phyloP scores from a whole-genome alignment of 2,888 invertebrate genomes.

The Sarcophaga rosellei region DNA sequence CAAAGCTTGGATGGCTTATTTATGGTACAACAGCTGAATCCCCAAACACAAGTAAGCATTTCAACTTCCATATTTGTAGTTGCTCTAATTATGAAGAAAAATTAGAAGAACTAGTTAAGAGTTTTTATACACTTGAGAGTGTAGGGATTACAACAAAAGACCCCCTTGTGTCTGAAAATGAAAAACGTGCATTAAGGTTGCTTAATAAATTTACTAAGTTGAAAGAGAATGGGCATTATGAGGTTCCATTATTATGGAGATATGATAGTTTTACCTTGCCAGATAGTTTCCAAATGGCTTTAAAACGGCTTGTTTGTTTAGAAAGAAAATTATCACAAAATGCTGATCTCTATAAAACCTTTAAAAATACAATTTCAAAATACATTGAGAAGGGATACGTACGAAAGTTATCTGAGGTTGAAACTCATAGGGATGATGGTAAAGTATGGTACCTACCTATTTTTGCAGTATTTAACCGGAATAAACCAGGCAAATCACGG shows the following conservation, averaged over 20 bases:
- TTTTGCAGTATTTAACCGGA: constrained; percentile 29
- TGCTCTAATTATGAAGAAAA: constrained; percentile 10
- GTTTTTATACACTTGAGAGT: constrained; percentile 51
- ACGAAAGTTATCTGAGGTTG: constrained; percentile 25
- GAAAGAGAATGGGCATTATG: constrained; percentile 22
- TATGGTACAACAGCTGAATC: constrained; percentile 17
- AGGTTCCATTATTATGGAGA: constrained; percentile 32
- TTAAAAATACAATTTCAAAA: constrained; percentile 38
- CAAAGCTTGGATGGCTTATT: constrained; percentile 40
- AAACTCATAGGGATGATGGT: constrained; percentile 11
- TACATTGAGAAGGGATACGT: constrained; percentile 39
- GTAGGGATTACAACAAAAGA: constrained; percentile 43
- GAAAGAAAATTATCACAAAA: constrained; percentile 26
- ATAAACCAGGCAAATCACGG: constrained; percentile 47
- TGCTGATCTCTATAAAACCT: background rate
- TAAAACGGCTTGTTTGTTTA: constrained; percentile 31
- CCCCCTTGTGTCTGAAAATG: constrained; percentile 13
- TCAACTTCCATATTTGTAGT: constrained; percentile 38
- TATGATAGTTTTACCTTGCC: background rate
- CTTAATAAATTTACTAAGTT: constrained; percentile 7
- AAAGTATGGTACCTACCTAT: constrained; percentile 34
- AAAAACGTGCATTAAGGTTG: constrained; percentile 24
- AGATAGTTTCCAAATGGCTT: constrained; percentile 35
- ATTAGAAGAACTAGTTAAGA: constrained; percentile 38
- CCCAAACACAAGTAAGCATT: constrained; percentile 16